Conservation (phyloP, 2,113 vertebrate genomes). For the Fregetta grallaria region DNA sequence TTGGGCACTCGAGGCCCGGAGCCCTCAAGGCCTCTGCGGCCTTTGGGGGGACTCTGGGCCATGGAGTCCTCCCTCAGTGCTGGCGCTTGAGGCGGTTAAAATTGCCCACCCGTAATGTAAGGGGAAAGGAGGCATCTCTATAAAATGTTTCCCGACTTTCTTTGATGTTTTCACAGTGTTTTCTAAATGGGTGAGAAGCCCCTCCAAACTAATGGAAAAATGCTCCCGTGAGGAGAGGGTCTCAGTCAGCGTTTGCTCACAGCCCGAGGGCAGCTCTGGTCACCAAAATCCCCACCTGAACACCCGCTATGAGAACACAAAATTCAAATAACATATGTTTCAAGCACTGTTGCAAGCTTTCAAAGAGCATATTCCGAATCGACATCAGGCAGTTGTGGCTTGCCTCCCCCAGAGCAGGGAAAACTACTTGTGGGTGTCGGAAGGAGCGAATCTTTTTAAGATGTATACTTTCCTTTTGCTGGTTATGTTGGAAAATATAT, state of each 20-base stretch:
- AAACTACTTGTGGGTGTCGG: accelerated
- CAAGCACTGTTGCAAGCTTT: accelerated
- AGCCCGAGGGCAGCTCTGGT: background rate
- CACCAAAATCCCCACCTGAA: background rate
- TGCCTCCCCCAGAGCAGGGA: too few relatives aligned
- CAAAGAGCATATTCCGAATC: background rate
- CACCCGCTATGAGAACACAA: accelerated
- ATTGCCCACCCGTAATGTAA: accelerated
- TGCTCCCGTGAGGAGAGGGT: accelerated
- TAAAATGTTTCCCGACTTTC: background rate
- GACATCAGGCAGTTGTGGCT: accelerated
- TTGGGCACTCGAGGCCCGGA: background rate
- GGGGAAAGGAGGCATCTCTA: background rate
- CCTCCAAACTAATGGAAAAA: accelerated
- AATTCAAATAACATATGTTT: accelerated
- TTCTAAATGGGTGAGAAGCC: background rate
- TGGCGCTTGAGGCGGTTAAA: background rate
- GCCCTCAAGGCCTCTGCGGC: background rate
- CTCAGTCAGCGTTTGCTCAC: accelerated
- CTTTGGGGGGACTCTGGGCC: accelerated
- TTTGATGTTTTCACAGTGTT: background rate
- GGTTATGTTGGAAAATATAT: accelerated
- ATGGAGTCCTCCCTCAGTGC: background rate
- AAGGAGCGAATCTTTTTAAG: too few relatives aligned
- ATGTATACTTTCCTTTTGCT: background rate